Evolutionary conservation across 2,888 invertebrate species (phyloP).

Genomic region (Uropetala carovei): DNA sequence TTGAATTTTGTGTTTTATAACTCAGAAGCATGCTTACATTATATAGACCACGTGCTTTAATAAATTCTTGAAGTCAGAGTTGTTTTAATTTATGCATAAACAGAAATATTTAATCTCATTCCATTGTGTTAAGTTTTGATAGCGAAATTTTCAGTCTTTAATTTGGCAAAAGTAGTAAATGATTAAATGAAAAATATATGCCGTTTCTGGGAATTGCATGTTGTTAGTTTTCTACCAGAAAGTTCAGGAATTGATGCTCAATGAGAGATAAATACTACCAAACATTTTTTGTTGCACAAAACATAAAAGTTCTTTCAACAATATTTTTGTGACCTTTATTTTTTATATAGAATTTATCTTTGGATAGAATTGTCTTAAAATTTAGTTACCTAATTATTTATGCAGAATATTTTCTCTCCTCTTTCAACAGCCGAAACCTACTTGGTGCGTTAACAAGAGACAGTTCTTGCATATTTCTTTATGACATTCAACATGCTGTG

Average conservation of each 20-base stretch:
- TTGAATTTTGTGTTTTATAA: not conserved
- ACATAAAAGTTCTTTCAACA: not conserved
- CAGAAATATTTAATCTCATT: too few species aligned
- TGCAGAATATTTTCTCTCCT: not conserved
- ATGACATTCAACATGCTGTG: conserved; percentile 88
- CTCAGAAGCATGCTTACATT: not conserved
- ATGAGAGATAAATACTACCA: too few species aligned
- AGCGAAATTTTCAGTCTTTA: not conserved
- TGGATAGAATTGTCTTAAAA: not conserved
- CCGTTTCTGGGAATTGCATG: too few species aligned
- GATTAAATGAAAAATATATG: too few species aligned
- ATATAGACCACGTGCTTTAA: not conserved
- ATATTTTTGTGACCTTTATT: not conserved
- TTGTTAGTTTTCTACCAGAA: too few species aligned
- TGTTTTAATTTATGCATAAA: too few species aligned
- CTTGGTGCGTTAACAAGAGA: conserved; percentile 90
- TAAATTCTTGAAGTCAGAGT: too few species aligned
- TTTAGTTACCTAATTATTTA: not conserved
- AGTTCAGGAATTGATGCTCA: too few species aligned
- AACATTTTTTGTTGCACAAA: too few species aligned
- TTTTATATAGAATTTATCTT: not conserved
- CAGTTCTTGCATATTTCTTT: conserved; percentile 85
- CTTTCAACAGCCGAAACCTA: conserved; percentile 80
- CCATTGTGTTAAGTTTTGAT: too few species aligned
- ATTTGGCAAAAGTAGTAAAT: not conserved